A percentile compares a stretch with the other conserved stretches of the same genome.
phyloP scores from a whole-genome alignment of 1,140 invertebrate genomes.

The Sipha flava region DNA sequence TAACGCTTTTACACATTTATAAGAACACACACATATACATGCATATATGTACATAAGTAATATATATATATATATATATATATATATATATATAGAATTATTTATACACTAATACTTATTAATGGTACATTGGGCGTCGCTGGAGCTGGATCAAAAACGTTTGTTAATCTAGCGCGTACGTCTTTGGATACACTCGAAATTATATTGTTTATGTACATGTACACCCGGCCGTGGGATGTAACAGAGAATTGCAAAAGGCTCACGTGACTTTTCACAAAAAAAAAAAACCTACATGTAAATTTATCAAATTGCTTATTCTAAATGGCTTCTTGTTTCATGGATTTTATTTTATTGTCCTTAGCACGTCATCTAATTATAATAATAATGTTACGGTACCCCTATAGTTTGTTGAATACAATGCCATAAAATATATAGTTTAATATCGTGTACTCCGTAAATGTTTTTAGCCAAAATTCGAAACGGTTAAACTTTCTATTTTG shows the following conservation, averaged over 20 bases:
- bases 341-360: background rate
- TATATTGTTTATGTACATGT: background rate
- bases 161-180: too few relatives aligned
- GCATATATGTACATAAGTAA: background rate
- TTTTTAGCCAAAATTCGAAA: background rate
- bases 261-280: background rate
- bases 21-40: background rate
- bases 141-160: background rate
- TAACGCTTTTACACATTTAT: background rate
- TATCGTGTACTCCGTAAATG: background rate
- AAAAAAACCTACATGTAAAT: background rate
- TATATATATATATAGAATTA: background rate
- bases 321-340: conserved; percentile 5
- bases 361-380: conserved; percentile 14
- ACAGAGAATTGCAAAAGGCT: background rate
- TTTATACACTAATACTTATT: background rate
- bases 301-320: background rate
- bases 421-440: background rate
- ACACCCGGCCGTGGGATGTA: too few relatives aligned
- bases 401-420: background rate
- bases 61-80: background rate
- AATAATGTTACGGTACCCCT: background rate
- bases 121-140: background rate
- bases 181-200: background rate
- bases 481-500: background rate